Conservation (phyloP, 2,113 vertebrate genomes). For the Climacteris rufus region DNA sequence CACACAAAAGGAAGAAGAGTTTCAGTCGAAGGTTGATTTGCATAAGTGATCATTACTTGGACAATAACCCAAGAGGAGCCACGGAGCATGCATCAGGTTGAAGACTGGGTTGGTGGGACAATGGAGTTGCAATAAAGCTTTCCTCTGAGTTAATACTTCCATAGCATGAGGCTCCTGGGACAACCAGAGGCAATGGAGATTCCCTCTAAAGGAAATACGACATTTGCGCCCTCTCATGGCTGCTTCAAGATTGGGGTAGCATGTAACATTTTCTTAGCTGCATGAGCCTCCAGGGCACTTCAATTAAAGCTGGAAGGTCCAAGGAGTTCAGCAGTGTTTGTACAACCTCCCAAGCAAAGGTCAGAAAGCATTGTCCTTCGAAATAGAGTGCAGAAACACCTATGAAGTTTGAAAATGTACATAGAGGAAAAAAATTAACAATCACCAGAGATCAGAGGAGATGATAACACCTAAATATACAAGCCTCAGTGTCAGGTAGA, state of each 20-base stretch:
- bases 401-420: background rate
- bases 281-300: background rate
- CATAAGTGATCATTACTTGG: background rate
- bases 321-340: background rate
- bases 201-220: background rate
- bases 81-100: accelerated
- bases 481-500: background rate
- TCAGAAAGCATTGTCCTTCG: background rate
- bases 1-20: accelerated
- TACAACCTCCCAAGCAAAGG: background rate
- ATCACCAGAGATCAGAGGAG: background rate
- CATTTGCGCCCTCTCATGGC: background rate
- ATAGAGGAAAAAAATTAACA: accelerated
- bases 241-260: background rate
- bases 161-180: background rate
- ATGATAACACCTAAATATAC: background rate
- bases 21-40: background rate
- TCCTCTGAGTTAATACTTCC: background rate
- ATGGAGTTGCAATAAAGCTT: accelerated
- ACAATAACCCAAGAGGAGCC: background rate
- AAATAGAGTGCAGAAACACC: background rate
- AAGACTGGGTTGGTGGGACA: background rate
- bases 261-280: background rate
- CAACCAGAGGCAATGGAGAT: background rate
- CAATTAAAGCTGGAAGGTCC: background rate